These are phyloP conservation scores for Coendou prehensilis DNA, from an alignment of 2,797 vertebrate genomes.

Conservation along the genomic window DNA sequence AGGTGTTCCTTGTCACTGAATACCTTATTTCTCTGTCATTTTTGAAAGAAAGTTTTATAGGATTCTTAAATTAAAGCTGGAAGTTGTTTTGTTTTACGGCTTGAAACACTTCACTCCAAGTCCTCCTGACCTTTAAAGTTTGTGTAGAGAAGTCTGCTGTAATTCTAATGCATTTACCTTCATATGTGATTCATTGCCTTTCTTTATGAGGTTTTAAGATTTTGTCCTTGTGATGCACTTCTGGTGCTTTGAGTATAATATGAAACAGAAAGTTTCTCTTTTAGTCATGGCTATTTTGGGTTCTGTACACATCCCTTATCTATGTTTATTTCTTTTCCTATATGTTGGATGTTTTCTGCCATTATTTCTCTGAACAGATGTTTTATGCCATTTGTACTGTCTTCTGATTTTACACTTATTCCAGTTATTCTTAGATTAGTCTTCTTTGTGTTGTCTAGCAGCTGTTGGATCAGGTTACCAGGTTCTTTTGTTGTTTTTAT, in stretches of 20 bases:
- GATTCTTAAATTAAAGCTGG: neutral
- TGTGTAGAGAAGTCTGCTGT: neutral
- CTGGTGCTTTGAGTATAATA: neutral
- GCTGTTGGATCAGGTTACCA: neutral
- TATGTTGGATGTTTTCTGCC: neutral
- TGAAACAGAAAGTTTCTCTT: neutral
- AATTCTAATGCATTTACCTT: neutral
- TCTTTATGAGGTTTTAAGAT: neutral
- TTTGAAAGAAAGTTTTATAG: neutral
- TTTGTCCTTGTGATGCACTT: neutral
- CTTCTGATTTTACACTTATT: neutral
- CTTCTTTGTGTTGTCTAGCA: neutral
- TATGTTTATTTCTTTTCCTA: neutral
- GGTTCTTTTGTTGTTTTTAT: neutral
- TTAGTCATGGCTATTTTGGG: neutral
- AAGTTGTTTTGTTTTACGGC: neutral
- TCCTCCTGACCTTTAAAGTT: neutral
- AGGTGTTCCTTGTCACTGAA: neutral
- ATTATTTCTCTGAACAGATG: neutral
- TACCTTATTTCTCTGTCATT: neutral
- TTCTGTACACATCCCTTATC: neutral
- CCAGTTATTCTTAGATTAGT: neutral
- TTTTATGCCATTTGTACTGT: neutral
- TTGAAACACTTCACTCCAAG: neutral
- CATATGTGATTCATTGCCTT: neutral